Conservation (phyloP, 1,140 invertebrate species). For the Carcinoscorpius rotundicauda region DNA sequence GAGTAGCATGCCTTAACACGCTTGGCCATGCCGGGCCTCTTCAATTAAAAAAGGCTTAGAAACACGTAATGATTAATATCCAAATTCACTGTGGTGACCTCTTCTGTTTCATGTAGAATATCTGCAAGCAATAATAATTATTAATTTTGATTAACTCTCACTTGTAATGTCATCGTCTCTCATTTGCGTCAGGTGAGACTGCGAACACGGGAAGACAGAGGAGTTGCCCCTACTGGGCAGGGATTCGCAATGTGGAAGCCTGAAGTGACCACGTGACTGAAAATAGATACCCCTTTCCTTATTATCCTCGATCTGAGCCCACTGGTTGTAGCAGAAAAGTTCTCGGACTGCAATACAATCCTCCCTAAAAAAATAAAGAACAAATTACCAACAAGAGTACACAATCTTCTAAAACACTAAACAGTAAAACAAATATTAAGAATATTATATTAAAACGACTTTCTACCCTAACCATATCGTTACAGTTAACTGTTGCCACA, state of each 20-base stretch:
- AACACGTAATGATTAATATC: too few species aligned
- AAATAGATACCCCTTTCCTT: conserved; percentile 62
- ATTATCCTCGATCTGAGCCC: conserved; percentile 79
- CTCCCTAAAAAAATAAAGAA: conserved; percentile 58
- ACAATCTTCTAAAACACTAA: too few species aligned
- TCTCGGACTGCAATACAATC: conserved; percentile 81
- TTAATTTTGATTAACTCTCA: conserved; percentile 31
- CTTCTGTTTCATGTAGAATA: too few species aligned
- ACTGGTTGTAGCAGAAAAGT: conserved; percentile 84
- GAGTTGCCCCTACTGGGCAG: conserved; percentile 50
- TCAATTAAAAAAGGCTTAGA: too few species aligned
- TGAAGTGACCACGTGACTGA: conserved; percentile 68
- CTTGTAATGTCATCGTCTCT: conserved; percentile 58
- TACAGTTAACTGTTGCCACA: too few species aligned
- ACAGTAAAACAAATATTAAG: too few species aligned
- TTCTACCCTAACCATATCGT: too few species aligned
- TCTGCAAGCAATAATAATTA: background rate
- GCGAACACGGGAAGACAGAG: conserved; percentile 49
- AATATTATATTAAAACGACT: too few species aligned
- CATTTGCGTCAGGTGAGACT: conserved; percentile 68
- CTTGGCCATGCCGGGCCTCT: too few species aligned
- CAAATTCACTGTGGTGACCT: too few species aligned
- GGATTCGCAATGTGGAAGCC: conserved; percentile 67
- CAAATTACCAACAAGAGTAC: too few species aligned
- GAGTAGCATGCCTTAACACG: too few species aligned